Conservation (phyloP, 2,113 vertebrate genomes). For the Xiphophorus hellerii region DNA sequence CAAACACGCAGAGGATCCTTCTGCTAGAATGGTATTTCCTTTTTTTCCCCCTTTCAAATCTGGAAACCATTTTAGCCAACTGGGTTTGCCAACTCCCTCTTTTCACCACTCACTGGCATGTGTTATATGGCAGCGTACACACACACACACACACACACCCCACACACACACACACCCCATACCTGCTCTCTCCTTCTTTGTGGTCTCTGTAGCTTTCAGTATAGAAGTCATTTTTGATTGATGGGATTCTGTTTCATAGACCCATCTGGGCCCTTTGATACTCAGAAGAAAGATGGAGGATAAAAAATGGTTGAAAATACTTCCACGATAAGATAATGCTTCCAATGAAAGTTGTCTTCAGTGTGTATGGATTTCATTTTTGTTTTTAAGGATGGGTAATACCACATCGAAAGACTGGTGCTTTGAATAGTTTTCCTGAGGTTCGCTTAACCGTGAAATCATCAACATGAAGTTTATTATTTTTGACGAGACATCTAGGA, state of each 20-base stretch:
- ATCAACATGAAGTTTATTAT: too few species aligned
- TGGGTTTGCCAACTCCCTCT: slow-evolving; percentile 38
- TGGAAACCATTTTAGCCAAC: slow-evolving; percentile 72
- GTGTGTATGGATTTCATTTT: background rate
- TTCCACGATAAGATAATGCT: background rate
- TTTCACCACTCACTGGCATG: background rate
- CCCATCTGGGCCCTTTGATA: background rate
- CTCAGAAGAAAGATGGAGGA: background rate
- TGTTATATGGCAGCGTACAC: background rate
- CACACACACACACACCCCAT: background rate
- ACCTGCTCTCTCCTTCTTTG: background rate
- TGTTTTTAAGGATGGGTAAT: slow-evolving; percentile 14
- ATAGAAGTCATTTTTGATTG: background rate
- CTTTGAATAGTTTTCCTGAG: background rate
- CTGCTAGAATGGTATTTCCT: slow-evolving; percentile 71
- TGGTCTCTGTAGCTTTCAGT: background rate
- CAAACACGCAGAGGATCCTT: slow-evolving; percentile 65
- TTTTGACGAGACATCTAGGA: too few species aligned
- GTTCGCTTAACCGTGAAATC: background rate
- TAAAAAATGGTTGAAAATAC: background rate
- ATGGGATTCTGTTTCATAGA: background rate
- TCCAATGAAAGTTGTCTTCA: background rate
- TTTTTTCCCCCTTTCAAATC: slow-evolving; percentile 53
- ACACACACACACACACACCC: background rate
- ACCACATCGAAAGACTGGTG: slow-evolving; percentile 51